Evolutionary conservation across 2,113 vertebrate genomes (phyloP), one percentile per base, ranked within the genome.

Genomic region (Suncus etruscus): DNA sequence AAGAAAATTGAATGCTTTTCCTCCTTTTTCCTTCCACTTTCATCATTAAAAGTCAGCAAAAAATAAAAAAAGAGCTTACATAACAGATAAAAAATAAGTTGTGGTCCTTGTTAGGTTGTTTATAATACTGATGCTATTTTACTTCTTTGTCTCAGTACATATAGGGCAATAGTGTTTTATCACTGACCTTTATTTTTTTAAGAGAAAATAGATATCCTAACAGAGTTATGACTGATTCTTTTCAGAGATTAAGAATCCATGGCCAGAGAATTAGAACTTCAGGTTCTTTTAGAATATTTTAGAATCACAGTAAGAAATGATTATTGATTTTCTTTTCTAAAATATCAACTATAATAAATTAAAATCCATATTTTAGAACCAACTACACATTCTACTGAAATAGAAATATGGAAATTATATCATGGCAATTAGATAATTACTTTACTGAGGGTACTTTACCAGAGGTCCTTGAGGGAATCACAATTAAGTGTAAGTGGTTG

Each of bases 361-460:
- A 3, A 66, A 78, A 50, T 11, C 8, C 29, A 73, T 3, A 77
- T 58, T 87, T 90, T 10, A 48, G 47, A 65, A 32, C 24, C 1
- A 25, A 29, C 48, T 25, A 85, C 8, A 0, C 25, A 74, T 22
- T 93, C 12, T 24, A 48, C 61, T 80, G 79, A 63, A 39, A 16
- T 61, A 7, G 83, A 29, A 86, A 69, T 51, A 45, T 22, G 22
- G 69, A 89, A 83, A 84, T 68, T 14, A 27, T 1, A 11, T 82
- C n/a, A 24, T 8, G 50, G 47, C 9, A 87, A 18, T 76, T 65
- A 14, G 9, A 54, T 63, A 87, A 66, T 83, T 84, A 84, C 89
- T 83, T 91, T 89, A 90, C 61, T 70, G 72, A 76, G 2, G 58
- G 4, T 39, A 50, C 25, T 88, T 91, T 50, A 66, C 47, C 18